phyloP scores from a whole-genome alignment of 2,888 invertebrate genomes.

The Pseudococcus jackbeardsleyi region DNA sequence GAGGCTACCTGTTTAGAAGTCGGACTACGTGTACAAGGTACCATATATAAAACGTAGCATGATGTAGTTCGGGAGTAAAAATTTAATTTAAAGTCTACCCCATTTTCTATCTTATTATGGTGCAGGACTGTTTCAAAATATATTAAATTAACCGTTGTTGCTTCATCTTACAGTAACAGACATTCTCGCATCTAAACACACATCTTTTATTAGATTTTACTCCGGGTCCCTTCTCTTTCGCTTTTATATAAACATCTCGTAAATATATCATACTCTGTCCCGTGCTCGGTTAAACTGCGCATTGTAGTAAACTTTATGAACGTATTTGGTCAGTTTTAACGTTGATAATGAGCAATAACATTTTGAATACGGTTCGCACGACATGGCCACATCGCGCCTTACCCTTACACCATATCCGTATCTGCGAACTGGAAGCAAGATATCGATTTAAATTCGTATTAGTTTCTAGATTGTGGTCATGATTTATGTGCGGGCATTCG shows the following conservation, averaged over 20 bases:
- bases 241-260: slow-evolving; percentile 53
- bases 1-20: slow-evolving; percentile 4
- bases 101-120: slow-evolving; percentile 43
- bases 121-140: slow-evolving; percentile 48
- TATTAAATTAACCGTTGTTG: slow-evolving; percentile 52
- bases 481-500: slow-evolving; percentile 41
- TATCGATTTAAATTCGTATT: slow-evolving; percentile 43
- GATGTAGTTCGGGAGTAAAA: slow-evolving; percentile 10
- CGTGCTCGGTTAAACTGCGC: slow-evolving; percentile 27
- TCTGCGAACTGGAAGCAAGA: not conserved
- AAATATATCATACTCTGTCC: slow-evolving; percentile 50
- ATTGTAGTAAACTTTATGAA: slow-evolving; percentile 41
- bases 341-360: slow-evolving; percentile 55
- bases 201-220: slow-evolving; percentile 52
- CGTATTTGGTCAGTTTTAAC: slow-evolving; percentile 49
- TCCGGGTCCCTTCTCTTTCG: slow-evolving; percentile 18
- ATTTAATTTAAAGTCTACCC: slow-evolving; percentile 52
- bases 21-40: not conserved
- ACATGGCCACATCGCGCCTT: not conserved
- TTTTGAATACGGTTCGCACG: slow-evolving; percentile 23
- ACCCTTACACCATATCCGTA: not conserved
- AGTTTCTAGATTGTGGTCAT: slow-evolving; percentile 5
- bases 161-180: slow-evolving; percentile 47
- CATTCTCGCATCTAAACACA: slow-evolving; percentile 54
- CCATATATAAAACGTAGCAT: not conserved